These are phyloP conservation scores for Pelobates cultripes DNA, from an alignment of 2,797 vertebrate genomes.

Conservation along the genomic window DNA sequence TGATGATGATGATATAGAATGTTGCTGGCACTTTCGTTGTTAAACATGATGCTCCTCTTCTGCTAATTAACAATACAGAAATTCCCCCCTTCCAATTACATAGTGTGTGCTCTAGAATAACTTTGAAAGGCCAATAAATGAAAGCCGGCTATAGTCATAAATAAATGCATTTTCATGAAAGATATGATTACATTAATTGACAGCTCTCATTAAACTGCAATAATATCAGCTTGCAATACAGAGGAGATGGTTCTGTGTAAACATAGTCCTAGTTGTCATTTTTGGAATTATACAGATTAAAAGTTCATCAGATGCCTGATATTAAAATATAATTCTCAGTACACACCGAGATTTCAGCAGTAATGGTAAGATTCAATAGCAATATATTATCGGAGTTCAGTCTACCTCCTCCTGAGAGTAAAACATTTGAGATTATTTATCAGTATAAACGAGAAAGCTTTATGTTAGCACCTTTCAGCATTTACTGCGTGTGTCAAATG, in stretches of 20 bases:
- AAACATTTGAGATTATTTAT: background rate
- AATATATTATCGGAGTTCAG: background rate
- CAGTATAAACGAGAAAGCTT: background rate
- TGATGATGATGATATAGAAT: too few species aligned
- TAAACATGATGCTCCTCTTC: too few species aligned
- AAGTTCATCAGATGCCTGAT: background rate
- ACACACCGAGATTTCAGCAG: background rate
- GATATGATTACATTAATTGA: background rate
- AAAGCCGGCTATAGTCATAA: background rate
- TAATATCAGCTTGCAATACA: background rate
- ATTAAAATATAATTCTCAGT: background rate
- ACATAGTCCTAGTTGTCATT: background rate
- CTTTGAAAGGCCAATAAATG: background rate
- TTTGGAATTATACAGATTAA: constrained; percentile 4
- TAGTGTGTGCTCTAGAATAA: background rate
- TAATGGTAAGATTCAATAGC: background rate
- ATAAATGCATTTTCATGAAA: background rate
- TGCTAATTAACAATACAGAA: background rate
- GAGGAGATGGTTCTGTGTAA: background rate
- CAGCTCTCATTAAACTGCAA: background rate
- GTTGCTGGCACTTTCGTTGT: too few species aligned
- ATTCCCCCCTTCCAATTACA: background rate
- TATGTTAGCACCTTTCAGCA: background rate
- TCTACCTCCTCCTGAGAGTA: background rate
- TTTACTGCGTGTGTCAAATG: background rate